Percentiles rank a stretch among this genome's conserved stretches.
phyloP scores from a whole-genome alignment of 1,140 invertebrate genomes.

The Drosophila melanogaster region Release_6_plus_ISO1_MT NT_033779.5:16662501-16663000 shows the following conservation, averaged over 20 bases:
- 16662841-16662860: conserved; percentile 43
- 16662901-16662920: conserved; percentile 26
- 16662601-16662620: conserved; percentile 56
- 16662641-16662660: conserved; percentile 50
- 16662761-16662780: conserved; percentile 72
- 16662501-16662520: conserved; percentile 6
- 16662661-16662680: conserved; percentile 34
- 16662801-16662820: conserved; percentile 48
- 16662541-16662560: conserved; percentile 29
- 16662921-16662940: conserved; percentile 44
- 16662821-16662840: conserved; percentile 58
- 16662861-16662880: conserved; percentile 46
- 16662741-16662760: conserved; percentile 70
- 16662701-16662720: conserved; percentile 44
- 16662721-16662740: conserved; percentile 76
- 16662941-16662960: conserved; percentile 68
- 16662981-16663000: conserved; percentile 81
- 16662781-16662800: conserved; percentile 37
- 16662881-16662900: conserved; percentile 30
- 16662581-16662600: conserved; percentile 78
- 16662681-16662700: conserved; percentile 16
- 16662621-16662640: conserved; percentile 65
- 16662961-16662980: conserved; percentile 83
- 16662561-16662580: conserved; percentile 64
- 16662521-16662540: conserved; percentile 6